A percentile compares a stretch with the other conserved stretches of the same genome.
Conservation (phyloP, 2,113 vertebrate species). For the Ifrita kowaldi region DNA sequence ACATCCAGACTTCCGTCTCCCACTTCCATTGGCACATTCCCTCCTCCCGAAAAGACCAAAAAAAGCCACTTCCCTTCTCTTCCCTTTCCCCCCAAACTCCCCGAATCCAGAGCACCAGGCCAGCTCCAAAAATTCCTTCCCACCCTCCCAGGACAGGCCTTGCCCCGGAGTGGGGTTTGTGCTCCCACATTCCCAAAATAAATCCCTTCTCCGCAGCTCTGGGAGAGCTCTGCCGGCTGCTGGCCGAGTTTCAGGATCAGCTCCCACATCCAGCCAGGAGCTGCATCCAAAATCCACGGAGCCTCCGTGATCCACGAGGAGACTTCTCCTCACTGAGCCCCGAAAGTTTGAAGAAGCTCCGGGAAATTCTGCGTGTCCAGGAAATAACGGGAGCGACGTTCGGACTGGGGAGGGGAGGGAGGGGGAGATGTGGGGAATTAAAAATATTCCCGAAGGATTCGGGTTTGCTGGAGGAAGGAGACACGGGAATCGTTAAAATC, state of each 20-base stretch:
- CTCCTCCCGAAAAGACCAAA: background rate
- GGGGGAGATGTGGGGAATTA: background rate
- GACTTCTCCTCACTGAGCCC: background rate
- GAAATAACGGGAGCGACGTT: background rate
- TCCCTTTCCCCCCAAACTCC: background rate
- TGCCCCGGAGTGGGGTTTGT: background rate
- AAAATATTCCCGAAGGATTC: rapidly evolving
- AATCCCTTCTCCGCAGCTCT: background rate
- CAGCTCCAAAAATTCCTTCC: background rate
- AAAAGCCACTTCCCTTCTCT: background rate
- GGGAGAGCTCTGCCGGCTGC: background rate
- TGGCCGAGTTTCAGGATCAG: background rate
- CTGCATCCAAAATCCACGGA: background rate
- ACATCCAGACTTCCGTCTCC: background rate
- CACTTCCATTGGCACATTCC: rapidly evolving
- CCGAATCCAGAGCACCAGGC: background rate
- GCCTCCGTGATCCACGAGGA: background rate
- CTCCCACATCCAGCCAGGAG: background rate
- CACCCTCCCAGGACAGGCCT: background rate
- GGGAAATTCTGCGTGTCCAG: background rate
- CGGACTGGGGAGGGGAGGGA: background rate
- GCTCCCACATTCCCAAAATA: background rate
- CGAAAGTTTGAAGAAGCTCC: background rate
- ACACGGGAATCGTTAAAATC: background rate
- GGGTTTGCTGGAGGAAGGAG: background rate